phyloP scores from a whole-genome alignment of 2,888 invertebrate genomes.

The Agrypnus murinus region DNA sequence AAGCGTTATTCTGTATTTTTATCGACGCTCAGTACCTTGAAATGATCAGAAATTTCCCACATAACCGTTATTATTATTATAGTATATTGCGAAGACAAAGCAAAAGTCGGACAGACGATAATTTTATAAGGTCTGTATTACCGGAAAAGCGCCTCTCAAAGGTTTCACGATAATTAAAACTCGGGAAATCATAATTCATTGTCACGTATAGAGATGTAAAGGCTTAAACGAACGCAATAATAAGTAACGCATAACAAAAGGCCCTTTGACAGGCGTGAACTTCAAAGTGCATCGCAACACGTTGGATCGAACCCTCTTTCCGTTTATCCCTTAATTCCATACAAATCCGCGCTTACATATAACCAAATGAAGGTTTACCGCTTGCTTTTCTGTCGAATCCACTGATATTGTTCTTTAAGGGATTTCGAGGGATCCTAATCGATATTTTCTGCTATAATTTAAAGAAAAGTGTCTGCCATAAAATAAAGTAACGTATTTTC shows the following conservation, averaged over 20 bases:
- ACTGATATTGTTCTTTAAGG: conserved; percentile 67
- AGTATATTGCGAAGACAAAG: not conserved
- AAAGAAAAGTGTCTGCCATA: too few species aligned
- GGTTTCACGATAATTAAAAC: conserved; percentile 71
- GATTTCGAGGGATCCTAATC: conserved; percentile 60
- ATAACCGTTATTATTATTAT: not conserved
- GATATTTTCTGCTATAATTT: too few species aligned
- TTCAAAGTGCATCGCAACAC: conserved; percentile 70
- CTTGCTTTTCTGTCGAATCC: conserved; percentile 65
- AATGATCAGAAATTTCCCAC: conserved; percentile 6
- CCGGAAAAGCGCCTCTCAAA: conserved; percentile 60
- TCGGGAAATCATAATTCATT: conserved; percentile 70
- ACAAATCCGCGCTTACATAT: conserved; percentile 69
- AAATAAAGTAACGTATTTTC: too few species aligned
- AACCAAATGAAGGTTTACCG: conserved; percentile 69
- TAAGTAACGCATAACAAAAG: conserved; percentile 71
- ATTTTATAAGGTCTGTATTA: conserved; percentile 17
- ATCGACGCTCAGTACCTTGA: conserved; percentile 12
- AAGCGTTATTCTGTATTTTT: not conserved
- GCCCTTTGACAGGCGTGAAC: conserved; percentile 69
- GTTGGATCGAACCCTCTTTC: conserved; percentile 66
- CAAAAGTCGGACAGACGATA: not conserved
- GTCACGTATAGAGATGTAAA: conserved; percentile 67
- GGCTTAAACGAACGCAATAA: conserved; percentile 71
- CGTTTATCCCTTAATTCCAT: conserved; percentile 69